Conservation (phyloP, 2,888 invertebrate species). For the Platycheirus rosarum region DNA sequence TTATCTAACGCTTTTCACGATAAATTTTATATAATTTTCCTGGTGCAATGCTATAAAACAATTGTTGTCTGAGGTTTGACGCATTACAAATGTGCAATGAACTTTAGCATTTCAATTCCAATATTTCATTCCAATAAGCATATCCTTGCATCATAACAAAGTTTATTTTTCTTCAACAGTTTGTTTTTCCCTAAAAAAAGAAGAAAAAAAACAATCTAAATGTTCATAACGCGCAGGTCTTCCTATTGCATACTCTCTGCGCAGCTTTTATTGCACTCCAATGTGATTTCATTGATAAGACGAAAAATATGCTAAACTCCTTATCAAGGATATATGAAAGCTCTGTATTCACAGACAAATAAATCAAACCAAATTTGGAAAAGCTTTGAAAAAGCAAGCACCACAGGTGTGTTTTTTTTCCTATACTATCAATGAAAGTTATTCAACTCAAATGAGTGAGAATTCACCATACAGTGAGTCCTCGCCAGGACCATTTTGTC, state of each 20-base stretch:
- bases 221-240: constrained; percentile 17
- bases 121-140: constrained; percentile 35
- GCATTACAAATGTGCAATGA: constrained; percentile 71
- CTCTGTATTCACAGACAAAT: constrained; percentile 38
- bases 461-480: constrained; percentile 67
- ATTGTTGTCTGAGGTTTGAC: constrained; percentile 56
- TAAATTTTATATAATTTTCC: constrained; percentile 50
- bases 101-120: constrained; percentile 67
- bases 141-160: constrained; percentile 16
- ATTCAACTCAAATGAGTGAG: constrained; percentile 1
- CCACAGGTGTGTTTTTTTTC: constrained; percentile 72
- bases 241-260: constrained; percentile 33
- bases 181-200: constrained; percentile 30
- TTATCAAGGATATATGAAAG: constrained; percentile 29
- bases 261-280: constrained; percentile 39
- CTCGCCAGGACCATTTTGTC: too few relatives aligned
- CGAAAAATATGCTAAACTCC: not conserved
- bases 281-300: constrained; percentile 69
- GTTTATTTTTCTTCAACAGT: constrained; percentile 64
- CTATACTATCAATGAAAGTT: constrained; percentile 31
- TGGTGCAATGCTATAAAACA: constrained; percentile 46
- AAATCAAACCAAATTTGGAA: constrained; percentile 36
- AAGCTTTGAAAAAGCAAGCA: constrained; percentile 26
- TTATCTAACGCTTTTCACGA: too few relatives aligned
- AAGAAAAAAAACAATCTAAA: not conserved